A percentile compares a stretch with the other conserved stretches of the same genome.
These are phyloP conservation scores for Eretmocerus hayati DNA, from an alignment of 2,888 invertebrate species.

Conservation along the genomic window DNA sequence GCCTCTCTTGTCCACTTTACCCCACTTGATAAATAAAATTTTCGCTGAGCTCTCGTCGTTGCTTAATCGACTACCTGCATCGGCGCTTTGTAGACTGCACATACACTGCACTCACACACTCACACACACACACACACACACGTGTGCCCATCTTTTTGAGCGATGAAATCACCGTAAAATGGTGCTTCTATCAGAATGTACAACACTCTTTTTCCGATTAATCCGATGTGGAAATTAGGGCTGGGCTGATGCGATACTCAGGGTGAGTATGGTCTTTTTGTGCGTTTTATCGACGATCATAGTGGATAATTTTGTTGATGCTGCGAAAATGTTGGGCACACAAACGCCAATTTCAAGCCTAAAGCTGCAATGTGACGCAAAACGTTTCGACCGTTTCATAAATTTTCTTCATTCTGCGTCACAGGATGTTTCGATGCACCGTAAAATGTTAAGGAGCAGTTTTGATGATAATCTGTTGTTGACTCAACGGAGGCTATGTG, in stretches of 20 bases:
- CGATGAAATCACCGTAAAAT: constrained; percentile 20
- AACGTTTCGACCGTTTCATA: too few relatives aligned
- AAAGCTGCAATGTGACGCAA: too few relatives aligned
- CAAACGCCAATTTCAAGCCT: too few relatives aligned
- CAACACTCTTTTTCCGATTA: constrained; percentile 16
- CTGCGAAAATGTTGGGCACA: constrained; percentile 8
- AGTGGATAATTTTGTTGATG: constrained; percentile 12
- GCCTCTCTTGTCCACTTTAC: constrained; percentile 16
- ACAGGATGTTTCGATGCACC: too few relatives aligned
- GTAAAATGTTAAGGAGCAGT: too few relatives aligned
- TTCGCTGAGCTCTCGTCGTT: neutral
- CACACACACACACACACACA: neutral
- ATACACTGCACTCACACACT: neutral
- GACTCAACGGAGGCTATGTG: too few relatives aligned
- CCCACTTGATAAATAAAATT: constrained; percentile 22
- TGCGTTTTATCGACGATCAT: constrained; percentile 5
- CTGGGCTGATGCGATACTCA: neutral
- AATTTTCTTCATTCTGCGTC: too few relatives aligned
- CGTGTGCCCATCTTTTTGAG: neutral
- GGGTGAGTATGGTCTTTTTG: too few relatives aligned
- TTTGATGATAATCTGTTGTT: too few relatives aligned
- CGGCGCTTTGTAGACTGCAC: constrained; percentile 12
- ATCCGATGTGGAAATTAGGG: constrained; percentile 14
- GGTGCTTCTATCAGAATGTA: constrained; percentile 17
- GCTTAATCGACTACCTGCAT: constrained; percentile 4